Evolutionary conservation across 2,888 invertebrate genomes (phyloP), one percentile per base, ranked within the genome.

Genomic region (Cosmorhoe ocellata): DNA sequence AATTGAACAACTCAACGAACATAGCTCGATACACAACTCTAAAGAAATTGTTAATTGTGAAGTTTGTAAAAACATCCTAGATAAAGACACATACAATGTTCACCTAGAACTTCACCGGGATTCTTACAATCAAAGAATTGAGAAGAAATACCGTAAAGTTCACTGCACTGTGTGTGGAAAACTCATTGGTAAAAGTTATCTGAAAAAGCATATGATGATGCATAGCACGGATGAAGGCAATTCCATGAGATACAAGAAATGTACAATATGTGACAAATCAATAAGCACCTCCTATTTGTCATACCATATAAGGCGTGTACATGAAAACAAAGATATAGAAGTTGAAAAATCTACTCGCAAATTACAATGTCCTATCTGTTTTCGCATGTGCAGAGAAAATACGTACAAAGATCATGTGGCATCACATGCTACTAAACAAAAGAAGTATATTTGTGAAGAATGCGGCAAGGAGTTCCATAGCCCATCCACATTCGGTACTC

Each of bases 381-480:
- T 62, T 33, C 67, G 56, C 24, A 47, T 46, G 5, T 10, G 65
- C 6, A 51, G 41, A 34, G 59, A 67, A 51, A 44, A 24, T 28
- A 54, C 43, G 4, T 73, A 61, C 34, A 61, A 65, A 48, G 47
- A 39, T 0, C 73, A 73, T 41, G 45, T 71, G 9, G 57, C 58
- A 8, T 59, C 46, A 1, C 73, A 73, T 30, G 61, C 63, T 1
- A 55, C 49, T 4, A 39, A 54, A 8, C 42, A 22, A 12, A 64
- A 50, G 28, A 59, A 45, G 1, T 76, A 67, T 44, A 56, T 78
- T 8, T 78, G 77, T 56, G 76, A 78, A 18, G 59, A 68, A 54
- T 78, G 77, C 49, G 76, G 76, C 1, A 73, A 63, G 42, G 66
- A 62, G 24, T 71, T 71, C 22, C 63, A 57, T 44, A 58, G 63